Conservation (phyloP, 2,113 vertebrate species). For the Gambusia holbrooki region DNA sequence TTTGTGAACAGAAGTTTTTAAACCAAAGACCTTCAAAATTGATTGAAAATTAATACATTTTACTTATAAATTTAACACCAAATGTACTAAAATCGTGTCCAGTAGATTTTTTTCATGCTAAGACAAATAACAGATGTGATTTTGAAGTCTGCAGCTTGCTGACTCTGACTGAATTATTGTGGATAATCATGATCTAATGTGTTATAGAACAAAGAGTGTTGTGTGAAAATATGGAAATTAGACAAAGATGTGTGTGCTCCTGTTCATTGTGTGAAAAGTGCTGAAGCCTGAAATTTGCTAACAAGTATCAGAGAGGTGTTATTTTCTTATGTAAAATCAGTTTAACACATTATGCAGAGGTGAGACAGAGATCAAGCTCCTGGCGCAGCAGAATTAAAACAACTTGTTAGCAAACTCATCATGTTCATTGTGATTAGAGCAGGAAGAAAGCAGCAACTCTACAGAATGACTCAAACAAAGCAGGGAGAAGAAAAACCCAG, state of each 20-base stretch:
- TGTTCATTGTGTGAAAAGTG: slow-evolving; percentile 9
- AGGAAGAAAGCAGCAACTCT: not conserved
- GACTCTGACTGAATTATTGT: slow-evolving; percentile 23
- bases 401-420: slow-evolving; percentile 36
- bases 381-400: slow-evolving; percentile 21
- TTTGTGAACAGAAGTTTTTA: no score
- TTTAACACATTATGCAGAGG: slow-evolving; percentile 32
- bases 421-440: slow-evolving; percentile 27
- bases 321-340: slow-evolving; percentile 24
- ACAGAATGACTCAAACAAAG: slow-evolving; percentile 13
- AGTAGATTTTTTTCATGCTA: not conserved
- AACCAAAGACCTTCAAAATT: no score
- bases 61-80: not conserved
- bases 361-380: slow-evolving; percentile 30
- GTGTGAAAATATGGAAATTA: slow-evolving; percentile 14
- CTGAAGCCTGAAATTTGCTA: slow-evolving; percentile 32
- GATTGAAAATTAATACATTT: not conserved
- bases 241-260: not conserved
- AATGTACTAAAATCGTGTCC: not conserved
- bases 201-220: slow-evolving; percentile 22
- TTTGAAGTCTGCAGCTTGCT: not conserved
- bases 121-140: slow-evolving; percentile 11
- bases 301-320: slow-evolving; percentile 31
- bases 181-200: slow-evolving; percentile 32
- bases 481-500: slow-evolving; percentile 6